Conservation (phyloP, 2,888 invertebrate species). For the Hydroisotoma schaefferi region DNA sequence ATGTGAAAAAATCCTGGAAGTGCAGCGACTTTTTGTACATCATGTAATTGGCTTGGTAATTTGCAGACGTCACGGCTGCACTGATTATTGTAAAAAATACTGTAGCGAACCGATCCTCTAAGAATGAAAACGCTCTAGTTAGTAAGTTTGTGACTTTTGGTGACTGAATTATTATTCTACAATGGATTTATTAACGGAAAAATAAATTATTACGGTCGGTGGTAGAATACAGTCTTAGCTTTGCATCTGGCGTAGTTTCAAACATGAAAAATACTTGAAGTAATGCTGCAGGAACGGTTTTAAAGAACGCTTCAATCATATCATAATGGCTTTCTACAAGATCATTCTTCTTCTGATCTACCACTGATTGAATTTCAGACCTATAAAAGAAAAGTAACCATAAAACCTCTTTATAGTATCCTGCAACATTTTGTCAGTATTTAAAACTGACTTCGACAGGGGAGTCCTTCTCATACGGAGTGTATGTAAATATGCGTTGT, state of each 20-base stretch:
- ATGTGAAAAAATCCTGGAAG: slow-evolving; percentile 18
- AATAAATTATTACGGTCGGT: slow-evolving; percentile 20
- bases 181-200: too few relatives aligned
- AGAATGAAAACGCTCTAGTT: neutral
- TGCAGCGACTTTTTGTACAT: slow-evolving; percentile 19
- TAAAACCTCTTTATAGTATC: neutral
- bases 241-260: slow-evolving; percentile 8
- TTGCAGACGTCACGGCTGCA: slow-evolving; percentile 3
- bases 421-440: neutral
- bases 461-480: slow-evolving; percentile 5
- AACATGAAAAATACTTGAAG: slow-evolving; percentile 26
- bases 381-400: slow-evolving; percentile 2
- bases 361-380: slow-evolving; percentile 16
- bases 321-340: slow-evolving; percentile 21
- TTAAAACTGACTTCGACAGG: slow-evolving; percentile 5
- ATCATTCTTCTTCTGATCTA: slow-evolving; percentile 16
- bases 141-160: neutral
- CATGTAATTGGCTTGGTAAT: slow-evolving; percentile 18
- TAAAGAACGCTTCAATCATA: slow-evolving; percentile 19
- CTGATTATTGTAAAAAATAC: slow-evolving; percentile 19
- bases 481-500: slow-evolving; percentile 1
- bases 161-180: too few relatives aligned
- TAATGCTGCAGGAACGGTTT: slow-evolving; percentile 19
- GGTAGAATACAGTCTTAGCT: slow-evolving; percentile 9
- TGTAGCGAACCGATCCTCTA: slow-evolving; percentile 17